These are phyloP conservation scores for Ischnura elegans DNA, from an alignment of 2,888 invertebrate genomes.

Conservation along the genomic window DNA sequence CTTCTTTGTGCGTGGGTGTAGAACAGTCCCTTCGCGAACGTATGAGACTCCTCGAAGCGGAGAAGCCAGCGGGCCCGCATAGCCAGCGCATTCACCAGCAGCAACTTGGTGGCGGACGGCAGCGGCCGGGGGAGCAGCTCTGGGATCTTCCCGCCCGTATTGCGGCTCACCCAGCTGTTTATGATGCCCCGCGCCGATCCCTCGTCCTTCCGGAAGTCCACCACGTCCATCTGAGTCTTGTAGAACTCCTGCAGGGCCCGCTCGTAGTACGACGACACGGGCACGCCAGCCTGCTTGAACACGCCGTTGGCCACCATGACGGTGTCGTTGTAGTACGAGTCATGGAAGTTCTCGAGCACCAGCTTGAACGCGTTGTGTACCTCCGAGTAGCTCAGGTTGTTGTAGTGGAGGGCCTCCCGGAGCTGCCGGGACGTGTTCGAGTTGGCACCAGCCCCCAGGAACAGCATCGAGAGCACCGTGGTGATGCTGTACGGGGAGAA, in stretches of 20 bases:
- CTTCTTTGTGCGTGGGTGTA: slow-evolving; percentile 72
- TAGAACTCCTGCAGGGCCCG: slow-evolving; percentile 73
- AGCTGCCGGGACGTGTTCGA: slow-evolving; percentile 74
- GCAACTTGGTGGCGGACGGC: slow-evolving; percentile 72
- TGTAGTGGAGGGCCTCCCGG: slow-evolving; percentile 73
- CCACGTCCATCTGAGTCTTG: slow-evolving; percentile 73
- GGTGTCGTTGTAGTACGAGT: slow-evolving; percentile 71
- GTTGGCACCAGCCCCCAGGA: slow-evolving; percentile 74
- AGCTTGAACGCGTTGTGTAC: slow-evolving; percentile 73
- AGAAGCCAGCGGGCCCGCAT: slow-evolving; percentile 74
- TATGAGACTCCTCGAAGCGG: slow-evolving; percentile 74
- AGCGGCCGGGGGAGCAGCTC: slow-evolving; percentile 72
- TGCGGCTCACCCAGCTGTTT: slow-evolving; percentile 73
- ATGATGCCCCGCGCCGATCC: slow-evolving; percentile 72
- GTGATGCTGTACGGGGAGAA: slow-evolving; percentile 73
- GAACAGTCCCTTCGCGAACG: slow-evolving; percentile 74
- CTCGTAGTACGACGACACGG: slow-evolving; percentile 72
- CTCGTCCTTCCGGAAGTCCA: slow-evolving; percentile 73
- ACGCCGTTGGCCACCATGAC: slow-evolving; percentile 70
- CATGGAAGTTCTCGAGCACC: slow-evolving; percentile 71
- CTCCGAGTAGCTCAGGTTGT: slow-evolving; percentile 72
- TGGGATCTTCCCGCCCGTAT: slow-evolving; percentile 73
- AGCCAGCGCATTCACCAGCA: slow-evolving; percentile 74
- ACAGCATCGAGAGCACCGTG: slow-evolving; percentile 74
- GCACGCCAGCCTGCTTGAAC: slow-evolving; percentile 72